phyloP scores from a whole-genome alignment of 2,888 invertebrate genomes.

The Macrosoma leucophasiata region DNA sequence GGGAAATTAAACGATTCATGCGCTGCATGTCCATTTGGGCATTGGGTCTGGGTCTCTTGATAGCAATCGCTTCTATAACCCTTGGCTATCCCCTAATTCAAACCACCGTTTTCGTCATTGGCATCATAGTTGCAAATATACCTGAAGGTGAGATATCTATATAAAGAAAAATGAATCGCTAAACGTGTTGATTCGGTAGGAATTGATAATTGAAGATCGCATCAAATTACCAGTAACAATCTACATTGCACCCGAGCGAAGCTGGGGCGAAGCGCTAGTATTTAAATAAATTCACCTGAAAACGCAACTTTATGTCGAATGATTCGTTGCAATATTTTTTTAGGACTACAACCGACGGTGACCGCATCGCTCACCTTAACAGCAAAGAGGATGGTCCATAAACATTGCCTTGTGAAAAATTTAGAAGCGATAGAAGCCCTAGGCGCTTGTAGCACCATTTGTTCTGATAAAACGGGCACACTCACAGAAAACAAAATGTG shows the following conservation, averaged over 20 bases:
- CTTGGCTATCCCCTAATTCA: conserved; percentile 98
- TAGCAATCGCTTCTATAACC: conserved; percentile 94
- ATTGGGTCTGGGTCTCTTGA: conserved; percentile 91
- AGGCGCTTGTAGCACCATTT: conserved; percentile 98
- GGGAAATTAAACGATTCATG: conserved; percentile 98
- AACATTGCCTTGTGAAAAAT: conserved; percentile 98
- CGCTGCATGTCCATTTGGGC: conserved; percentile 95
- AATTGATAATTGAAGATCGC: too few relatives aligned
- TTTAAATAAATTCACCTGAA: too few relatives aligned
- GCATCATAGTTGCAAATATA: conserved; percentile 98
- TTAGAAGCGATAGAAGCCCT: conserved; percentile 98
- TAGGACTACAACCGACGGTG: conserved; percentile 94
- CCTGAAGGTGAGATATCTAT: conserved; percentile 85
- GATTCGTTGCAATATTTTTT: neutral
- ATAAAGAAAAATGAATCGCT: too few relatives aligned
- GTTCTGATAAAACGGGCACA: conserved; percentile 99
- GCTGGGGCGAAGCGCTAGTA: too few relatives aligned
- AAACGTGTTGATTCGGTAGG: too few relatives aligned
- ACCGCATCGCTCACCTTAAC: conserved; percentile 98
- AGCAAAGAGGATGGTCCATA: conserved; percentile 98
- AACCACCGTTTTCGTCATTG: conserved; percentile 97
- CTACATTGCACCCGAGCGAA: too few relatives aligned
- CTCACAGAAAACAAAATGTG: conserved; percentile 99
- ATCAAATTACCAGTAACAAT: too few relatives aligned
- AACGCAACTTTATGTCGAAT: neutral